These are phyloP conservation scores for Daubentonia madagascariensis DNA, from an alignment of 2,113 vertebrate genomes.

Conservation along the genomic window DNA sequence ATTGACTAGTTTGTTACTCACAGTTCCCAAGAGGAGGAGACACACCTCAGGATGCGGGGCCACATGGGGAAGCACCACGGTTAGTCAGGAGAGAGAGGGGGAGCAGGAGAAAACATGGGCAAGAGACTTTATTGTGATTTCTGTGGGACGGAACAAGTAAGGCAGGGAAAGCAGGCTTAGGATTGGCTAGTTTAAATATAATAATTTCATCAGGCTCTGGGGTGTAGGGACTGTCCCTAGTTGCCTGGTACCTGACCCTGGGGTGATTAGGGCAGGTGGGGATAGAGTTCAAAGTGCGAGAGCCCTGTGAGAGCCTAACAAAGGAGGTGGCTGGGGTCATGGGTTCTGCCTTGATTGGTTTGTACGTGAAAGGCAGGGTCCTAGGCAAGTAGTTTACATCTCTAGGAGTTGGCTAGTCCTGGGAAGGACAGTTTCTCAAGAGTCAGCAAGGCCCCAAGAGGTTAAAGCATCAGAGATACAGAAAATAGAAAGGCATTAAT, in stretches of 20 bases:
- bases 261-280: neutral
- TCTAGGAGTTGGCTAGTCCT: neutral
- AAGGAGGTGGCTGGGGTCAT: neutral
- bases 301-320: neutral
- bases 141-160: neutral
- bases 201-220: neutral
- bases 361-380: neutral
- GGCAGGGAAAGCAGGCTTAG: neutral
- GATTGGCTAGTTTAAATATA: neutral
- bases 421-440: neutral
- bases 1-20: neutral
- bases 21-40: neutral
- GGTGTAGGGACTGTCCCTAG: neutral
- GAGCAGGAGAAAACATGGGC: accelerated
- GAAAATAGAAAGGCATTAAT: neutral
- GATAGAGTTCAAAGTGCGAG: no score
- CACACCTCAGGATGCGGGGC: neutral
- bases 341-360: neutral
- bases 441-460: neutral
- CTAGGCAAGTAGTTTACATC: neutral
- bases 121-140: neutral
- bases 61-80: neutral
- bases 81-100: no score
- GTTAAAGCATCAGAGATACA: neutral
- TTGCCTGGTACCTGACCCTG: neutral